Evolutionary conservation across 2,797 vertebrate species (phyloP), one percentile per base, ranked within the genome.

Genomic region (Onychomys leucogaster): DNA sequence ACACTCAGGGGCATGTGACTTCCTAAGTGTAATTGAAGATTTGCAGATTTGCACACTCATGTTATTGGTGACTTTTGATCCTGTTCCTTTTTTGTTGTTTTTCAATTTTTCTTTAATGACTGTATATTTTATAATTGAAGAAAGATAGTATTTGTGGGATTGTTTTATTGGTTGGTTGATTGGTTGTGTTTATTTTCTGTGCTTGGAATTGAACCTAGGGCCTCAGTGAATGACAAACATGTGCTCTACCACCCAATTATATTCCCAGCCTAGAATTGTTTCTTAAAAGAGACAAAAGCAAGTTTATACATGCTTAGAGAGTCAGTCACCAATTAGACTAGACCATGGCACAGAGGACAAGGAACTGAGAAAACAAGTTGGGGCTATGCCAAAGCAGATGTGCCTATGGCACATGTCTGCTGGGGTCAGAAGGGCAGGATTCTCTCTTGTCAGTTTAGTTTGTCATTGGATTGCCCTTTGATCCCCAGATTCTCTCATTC

Each of bases 61-160:
- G 19, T 67, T 78, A 49, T 49, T 32, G 55, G 52, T 76, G 69
- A 71, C 43, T 75, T 92, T 84, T 71, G 63, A 76, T 92, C 41
- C 67, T 52, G 25, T 0, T 10, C 49, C 85, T 96, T 92, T 57
- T 80, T 57, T 29, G 46, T 88, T 29, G 46, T 88, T 92, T 94
- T 86, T 46, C 7, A 32, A 43, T 12, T 78, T 91, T 94, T 90
- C 46, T 57, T 0, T 67, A 82, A 55, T 88, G 29, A 84, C 16
- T 41, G 57, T 77, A 32, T 80, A 80, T 77, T 94, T 76, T 63
- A 59, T 43, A 92, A 65, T 83, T n/a, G 85, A 92, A 88, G 69
- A 91, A 96, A 43, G 0, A 19, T 29, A 12, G 7, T 32, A 4
- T 37, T 29, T 91, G 23, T 65, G 34, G 6, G 65, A 29, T 32